Evolutionary conservation across 2,888 invertebrate species (phyloP).

Genomic region (Theretra japonica): DNA sequence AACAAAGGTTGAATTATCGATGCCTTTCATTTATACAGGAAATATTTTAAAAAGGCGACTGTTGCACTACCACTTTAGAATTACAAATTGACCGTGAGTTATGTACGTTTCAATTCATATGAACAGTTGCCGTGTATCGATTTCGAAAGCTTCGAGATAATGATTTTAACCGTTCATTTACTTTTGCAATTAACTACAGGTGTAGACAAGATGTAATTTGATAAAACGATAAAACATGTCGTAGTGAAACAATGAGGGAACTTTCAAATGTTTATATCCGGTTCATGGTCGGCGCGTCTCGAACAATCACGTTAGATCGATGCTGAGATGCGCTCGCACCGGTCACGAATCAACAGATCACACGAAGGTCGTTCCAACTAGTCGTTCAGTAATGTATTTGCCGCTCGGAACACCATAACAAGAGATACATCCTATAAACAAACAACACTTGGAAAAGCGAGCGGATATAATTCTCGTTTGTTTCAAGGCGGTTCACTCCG

Average conservation of each 20-base stretch:
- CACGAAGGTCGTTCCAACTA: slow-evolving; percentile 57
- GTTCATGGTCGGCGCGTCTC: slow-evolving; percentile 54
- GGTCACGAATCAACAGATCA: slow-evolving; percentile 43
- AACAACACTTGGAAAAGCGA: slow-evolving; percentile 70
- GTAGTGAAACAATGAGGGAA: slow-evolving; percentile 47
- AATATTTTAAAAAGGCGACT: slow-evolving; percentile 47
- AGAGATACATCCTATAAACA: slow-evolving; percentile 55
- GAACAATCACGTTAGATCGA: slow-evolving; percentile 53
- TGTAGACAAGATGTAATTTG: slow-evolving; percentile 14
- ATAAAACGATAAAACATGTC: slow-evolving; percentile 34
- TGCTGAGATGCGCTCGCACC: slow-evolving; percentile 49
- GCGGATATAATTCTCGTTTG: slow-evolving; percentile 69
- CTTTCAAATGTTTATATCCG: slow-evolving; percentile 48
- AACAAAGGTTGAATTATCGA: slow-evolving; percentile 54
- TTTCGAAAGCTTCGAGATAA: slow-evolving; percentile 23
- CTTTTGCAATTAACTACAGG: slow-evolving; percentile 29
- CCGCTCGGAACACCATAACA: slow-evolving; percentile 53
- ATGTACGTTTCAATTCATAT: slow-evolving; percentile 35
- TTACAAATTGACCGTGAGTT: slow-evolving; percentile 43
- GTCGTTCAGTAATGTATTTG: slow-evolving; percentile 51
- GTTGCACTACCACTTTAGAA: slow-evolving; percentile 34
- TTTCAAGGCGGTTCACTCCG: slow-evolving; percentile 79
- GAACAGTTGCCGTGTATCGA: slow-evolving; percentile 15
- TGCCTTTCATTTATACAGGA: slow-evolving; percentile 51
- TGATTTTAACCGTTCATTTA: slow-evolving; percentile 30